Base-by-base conservation (phyloP, 2,888 invertebrate species). In the Epinotia nisella region DNA sequence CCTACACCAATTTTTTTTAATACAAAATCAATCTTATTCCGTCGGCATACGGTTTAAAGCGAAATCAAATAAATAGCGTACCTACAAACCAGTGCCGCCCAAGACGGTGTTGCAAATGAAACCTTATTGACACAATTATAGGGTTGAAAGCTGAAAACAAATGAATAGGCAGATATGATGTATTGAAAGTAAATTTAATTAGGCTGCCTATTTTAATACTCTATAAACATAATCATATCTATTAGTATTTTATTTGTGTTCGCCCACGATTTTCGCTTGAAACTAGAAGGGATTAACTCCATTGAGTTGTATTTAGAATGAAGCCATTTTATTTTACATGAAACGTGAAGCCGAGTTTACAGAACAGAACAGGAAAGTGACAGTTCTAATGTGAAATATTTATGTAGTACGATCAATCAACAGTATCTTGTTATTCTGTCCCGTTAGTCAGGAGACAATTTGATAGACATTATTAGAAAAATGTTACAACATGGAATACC, bases 161-260 rank as follows among this genome's bases (percentile, higher is more conserved):
- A 19, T 9, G 0, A 5, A 21, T 13, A 13, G 19, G 2, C 1
- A 55, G 10, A 66, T 66, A 1, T n/a, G 66, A 21, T 21, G 15
- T 55, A 11, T 55, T 21, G 11, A 56, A 11, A 41, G 55, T 39
- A 41, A 56, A 9, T 11, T 56, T 66, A 55, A 66, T 66, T 66
- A 66, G 56, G 41, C 55, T 65, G 35, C 35, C 65, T 66, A 66
- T 66, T 66, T 66, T 66, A 56, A 66, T 41, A 55, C 53, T 3
- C n/a, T 49, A 11, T 66, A 66, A 41, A 66, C 39, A 66, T 24
- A 66, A 39, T 55, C 55, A 41, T 55, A 56, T 66, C 55, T 56
- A 66, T 55, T 66, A 56, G 55, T 15, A n/a, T 66, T 56, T 56
- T 55, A 21, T 55, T 66, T 41, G 66, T 66, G 11, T 39, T 39